Evolutionary conservation across 2,888 invertebrate genomes (phyloP), one percentile per base, ranked within the genome.

Genomic region (Oligia strigilis): DNA sequence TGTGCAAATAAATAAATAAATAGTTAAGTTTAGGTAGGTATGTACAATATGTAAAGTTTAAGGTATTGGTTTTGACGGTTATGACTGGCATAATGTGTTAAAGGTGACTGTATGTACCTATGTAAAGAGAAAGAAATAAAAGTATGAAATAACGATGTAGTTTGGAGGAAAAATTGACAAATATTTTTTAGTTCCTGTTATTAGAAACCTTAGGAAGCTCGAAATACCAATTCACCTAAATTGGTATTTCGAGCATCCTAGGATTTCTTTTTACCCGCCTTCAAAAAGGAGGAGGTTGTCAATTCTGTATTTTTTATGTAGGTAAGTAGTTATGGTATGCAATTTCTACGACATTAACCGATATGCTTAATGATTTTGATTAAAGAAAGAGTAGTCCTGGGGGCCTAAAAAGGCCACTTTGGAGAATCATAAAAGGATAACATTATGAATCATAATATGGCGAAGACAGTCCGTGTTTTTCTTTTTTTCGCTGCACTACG

Each of bases 21-120:
- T 36, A 77, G 52, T 62, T 58, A 75, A 23, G 40, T 40, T 40
- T 46, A 46, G 0, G 46, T 17, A 58, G 5, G 14, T 29, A 52
- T n/a, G 72, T 64, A 46, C 55, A 69, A 36, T 72, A 55, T 40
- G 40, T 58, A 72, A 82, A 52, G 36, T 72, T 73, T n/a, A 11
- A 49, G 29, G 29, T 23, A 74, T 71, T 62, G 13, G 14, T 62
- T 71, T 66, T 62, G 58, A 19, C n/a, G 29, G 1, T 9, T 19
- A 36, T 40, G 17, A 29, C 5, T 23, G 13, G 5, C 1, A 14
- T 40, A 64, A 62, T 52, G 14, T 14, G 43, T 43, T n/a, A 49
- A 58, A 81, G 17, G 23, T 23, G 5, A 46, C 23, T 19, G n/a
- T 77, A 46, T 55, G 55, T 29, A n/a, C n/a, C 29, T 55, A 55